These are phyloP conservation scores for Tragopan temminckii DNA, from an alignment of 2,797 vertebrate genomes.

Conservation along the genomic window DNA sequence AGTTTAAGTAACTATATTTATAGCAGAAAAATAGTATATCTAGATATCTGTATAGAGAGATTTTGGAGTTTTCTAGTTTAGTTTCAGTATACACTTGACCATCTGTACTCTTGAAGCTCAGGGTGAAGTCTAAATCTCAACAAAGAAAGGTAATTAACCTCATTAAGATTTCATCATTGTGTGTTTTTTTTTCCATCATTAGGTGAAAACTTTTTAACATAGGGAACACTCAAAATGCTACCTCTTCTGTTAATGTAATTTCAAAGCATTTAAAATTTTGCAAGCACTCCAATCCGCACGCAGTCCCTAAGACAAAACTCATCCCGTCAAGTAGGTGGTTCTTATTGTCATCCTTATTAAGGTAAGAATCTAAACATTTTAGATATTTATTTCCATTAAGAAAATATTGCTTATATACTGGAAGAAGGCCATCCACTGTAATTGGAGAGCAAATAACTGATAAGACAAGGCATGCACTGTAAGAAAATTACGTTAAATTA, in stretches of 20 bases:
- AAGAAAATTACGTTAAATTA: background rate
- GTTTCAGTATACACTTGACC: background rate
- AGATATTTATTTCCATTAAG: background rate
- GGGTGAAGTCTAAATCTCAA: background rate
- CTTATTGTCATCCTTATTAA: background rate
- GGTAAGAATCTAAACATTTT: fast-evolving
- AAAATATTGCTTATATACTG: background rate
- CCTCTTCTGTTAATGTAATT: background rate
- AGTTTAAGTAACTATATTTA: background rate
- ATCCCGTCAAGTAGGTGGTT: background rate
- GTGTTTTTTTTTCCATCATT: background rate
- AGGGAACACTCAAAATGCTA: background rate
- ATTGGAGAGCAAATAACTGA: background rate
- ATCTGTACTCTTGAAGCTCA: background rate
- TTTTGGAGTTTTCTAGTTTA: background rate
- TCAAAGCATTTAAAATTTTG: background rate
- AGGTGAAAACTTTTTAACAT: background rate
- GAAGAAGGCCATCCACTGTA: too few relatives aligned
- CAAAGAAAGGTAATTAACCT: background rate
- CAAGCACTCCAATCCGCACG: background rate
- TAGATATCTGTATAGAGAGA: too few relatives aligned
- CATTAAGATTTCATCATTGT: background rate
- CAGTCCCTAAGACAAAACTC: background rate
- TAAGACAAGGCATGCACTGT: background rate
- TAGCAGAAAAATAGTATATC: background rate